Evolutionary conservation across 2,888 invertebrate species (phyloP).

Genomic region (Argynnis bischoffii): DNA sequence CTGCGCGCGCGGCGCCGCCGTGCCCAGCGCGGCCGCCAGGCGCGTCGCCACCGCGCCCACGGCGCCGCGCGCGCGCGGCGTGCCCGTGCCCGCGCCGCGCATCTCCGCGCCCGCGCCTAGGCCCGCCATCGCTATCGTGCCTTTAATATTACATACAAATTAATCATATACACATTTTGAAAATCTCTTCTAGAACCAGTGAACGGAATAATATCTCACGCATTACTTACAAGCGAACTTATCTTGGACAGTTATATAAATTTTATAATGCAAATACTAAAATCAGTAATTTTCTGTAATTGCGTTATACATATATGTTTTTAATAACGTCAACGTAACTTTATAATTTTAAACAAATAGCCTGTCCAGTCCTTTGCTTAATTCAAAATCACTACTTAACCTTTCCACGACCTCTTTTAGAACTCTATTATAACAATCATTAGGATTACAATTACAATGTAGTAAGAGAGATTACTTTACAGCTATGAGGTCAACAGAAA

Average conservation of each 20-base stretch:
- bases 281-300: no score
- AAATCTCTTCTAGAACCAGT: not conserved
- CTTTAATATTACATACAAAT: slow-evolving; percentile 49
- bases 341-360: not conserved
- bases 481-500: not conserved
- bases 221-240: not conserved
- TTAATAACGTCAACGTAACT: not conserved
- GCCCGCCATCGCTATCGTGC: slow-evolving; percentile 80
- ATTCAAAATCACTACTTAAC: no score
- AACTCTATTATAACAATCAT: no score
- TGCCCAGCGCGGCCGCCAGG: slow-evolving; percentile 60
- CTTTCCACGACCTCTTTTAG: no score
- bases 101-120: slow-evolving; percentile 74
- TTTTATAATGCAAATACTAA: no score
- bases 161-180: no score
- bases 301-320: no score
- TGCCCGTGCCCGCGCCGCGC: slow-evolving; percentile 60
- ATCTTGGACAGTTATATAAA: no score
- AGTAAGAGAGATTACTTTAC: no score
- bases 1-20: slow-evolving; percentile 69
- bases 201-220: no score
- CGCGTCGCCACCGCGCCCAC: slow-evolving; percentile 72
- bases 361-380: no score
- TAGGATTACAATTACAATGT: no score
- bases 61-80: slow-evolving; percentile 69